Base-by-base conservation (phyloP, 2,888 invertebrate species). In the Dorcus parallelipipedus region DNA sequence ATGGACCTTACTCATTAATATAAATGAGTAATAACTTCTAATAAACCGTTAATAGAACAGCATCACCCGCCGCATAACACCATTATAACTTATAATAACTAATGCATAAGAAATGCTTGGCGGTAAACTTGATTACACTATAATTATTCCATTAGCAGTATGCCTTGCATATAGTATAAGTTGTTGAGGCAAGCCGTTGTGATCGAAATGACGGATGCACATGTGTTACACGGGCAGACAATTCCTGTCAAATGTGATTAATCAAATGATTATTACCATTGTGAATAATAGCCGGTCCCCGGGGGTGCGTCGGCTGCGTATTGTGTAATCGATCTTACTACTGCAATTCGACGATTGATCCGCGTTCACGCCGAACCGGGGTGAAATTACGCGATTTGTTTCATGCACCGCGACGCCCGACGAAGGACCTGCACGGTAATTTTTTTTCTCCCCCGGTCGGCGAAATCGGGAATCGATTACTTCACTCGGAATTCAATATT, bases 261-360 rank as follows among this genome's bases (percentile, higher is more conserved):
- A 63, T 68, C 68, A 67, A 63, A 59, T 67, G 63, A 66, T 68
- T 65, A 68, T 63, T 64, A 60, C 64, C 62, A 63, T 61, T 66
- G 65, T 65, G 63, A 64, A 68, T 68, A 66, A 68, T 68, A 66
- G 68, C 53, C 40, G 17, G 47, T 40, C 52, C 38, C 55, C 43
- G 39, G 54, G 52, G 55, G 38, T 57, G 39, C 52, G 42, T 52
- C 52, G 49, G 52, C 48, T 51, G 55, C 59, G 53, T 59, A 59
- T 54, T 59, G 59, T 59, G 55, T 54, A 59, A 59, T 59, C 59
- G 59, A 59, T 59, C 55, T 45, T 45, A 45, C 20, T 20, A 20
- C 45, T 45, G 45, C 45, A 45, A 17, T 45, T 45, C 45, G 45
- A 45, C n/a, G 45, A 45, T 45, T 45, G 45, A 45, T 45, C 45